A percentile compares a stretch with the other conserved stretches of the same genome.
These are phyloP conservation scores for Heliconius sara DNA, from an alignment of 2,888 invertebrate species.

Conservation along the genomic window DNA sequence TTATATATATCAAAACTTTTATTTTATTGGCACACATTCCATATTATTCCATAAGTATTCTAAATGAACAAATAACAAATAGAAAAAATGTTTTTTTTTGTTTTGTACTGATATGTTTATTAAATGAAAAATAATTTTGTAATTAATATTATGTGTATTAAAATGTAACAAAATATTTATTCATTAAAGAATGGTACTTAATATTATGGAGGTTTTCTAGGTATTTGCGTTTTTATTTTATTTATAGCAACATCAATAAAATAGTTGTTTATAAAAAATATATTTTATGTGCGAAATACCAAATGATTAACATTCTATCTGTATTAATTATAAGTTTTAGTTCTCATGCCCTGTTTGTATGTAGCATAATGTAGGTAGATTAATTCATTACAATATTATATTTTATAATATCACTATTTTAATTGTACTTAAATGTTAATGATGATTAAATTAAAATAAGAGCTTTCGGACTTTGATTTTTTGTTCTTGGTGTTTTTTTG, in stretches of 20 bases:
- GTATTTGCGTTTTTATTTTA: not conserved
- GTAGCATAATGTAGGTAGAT: slow-evolving; percentile 41
- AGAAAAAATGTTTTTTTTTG: not conserved
- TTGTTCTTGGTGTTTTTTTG: slow-evolving; percentile 16
- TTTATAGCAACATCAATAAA: not conserved
- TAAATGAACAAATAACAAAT: not conserved
- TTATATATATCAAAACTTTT: not conserved
- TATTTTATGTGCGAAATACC: slow-evolving; percentile 6
- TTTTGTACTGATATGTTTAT: not conserved
- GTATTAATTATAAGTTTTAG: slow-evolving; percentile 5
- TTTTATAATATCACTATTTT: slow-evolving; percentile 51
- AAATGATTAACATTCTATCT: slow-evolving; percentile 12
- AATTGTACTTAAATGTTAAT: slow-evolving; percentile 69
- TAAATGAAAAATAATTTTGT: not conserved
- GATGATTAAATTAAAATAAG: slow-evolving; percentile 68
- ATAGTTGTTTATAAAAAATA: slow-evolving; percentile 5
- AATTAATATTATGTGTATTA: not conserved
- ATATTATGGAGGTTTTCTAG: not conserved
- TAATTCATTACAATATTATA: slow-evolving; percentile 25
- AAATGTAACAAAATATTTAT: not conserved
- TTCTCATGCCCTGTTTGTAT: slow-evolving; percentile 33
- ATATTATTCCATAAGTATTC: not conserved
- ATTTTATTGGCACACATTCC: slow-evolving; percentile 24
- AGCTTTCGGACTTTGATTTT: slow-evolving; percentile 58
- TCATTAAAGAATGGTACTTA: not conserved